Conservation (phyloP, 2,888 invertebrate genomes). For the Rapana venosa region DNA sequence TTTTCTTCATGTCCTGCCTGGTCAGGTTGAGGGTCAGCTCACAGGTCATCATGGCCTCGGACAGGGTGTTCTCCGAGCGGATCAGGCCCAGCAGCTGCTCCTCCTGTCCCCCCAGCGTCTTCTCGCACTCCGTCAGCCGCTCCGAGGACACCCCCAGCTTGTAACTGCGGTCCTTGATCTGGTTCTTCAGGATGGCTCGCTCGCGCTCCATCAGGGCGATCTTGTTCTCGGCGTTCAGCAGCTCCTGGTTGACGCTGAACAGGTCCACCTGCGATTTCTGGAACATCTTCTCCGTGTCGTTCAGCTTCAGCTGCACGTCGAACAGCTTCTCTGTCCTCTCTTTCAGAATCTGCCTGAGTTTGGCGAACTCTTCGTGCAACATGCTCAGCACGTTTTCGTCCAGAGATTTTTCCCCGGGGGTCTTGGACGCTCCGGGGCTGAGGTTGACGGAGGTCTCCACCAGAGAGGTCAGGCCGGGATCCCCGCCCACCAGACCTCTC, state of each 20-base stretch:
- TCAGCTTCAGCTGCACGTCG: slow-evolving; percentile 59
- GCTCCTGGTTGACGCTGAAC: slow-evolving; percentile 57
- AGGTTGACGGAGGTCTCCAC: not conserved
- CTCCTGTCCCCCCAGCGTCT: slow-evolving; percentile 38
- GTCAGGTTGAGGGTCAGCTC: slow-evolving; percentile 59
- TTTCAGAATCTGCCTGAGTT: slow-evolving; percentile 56
- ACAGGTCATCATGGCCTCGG: slow-evolving; percentile 62
- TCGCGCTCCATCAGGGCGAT: slow-evolving; percentile 61
- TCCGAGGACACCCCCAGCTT: slow-evolving; percentile 51
- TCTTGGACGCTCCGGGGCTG: not conserved
- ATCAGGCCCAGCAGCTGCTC: slow-evolving; percentile 50
- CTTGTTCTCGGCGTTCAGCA: slow-evolving; percentile 62
- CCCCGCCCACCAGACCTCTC: slow-evolving; percentile 26
- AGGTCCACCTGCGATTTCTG: slow-evolving; percentile 63
- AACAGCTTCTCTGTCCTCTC: slow-evolving; percentile 59
- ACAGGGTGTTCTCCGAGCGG: slow-evolving; percentile 64
- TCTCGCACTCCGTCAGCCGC: slow-evolving; percentile 53
- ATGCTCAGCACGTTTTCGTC: slow-evolving; percentile 41
- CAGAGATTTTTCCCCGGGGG: not conserved
- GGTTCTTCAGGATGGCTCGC: slow-evolving; percentile 66
- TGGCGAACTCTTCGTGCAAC: slow-evolving; percentile 63
- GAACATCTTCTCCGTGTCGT: slow-evolving; percentile 59
- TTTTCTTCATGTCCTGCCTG: slow-evolving; percentile 45
- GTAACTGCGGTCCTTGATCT: slow-evolving; percentile 64
- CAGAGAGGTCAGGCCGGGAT: not conserved